Evolutionary conservation across 2,797 vertebrate species (phyloP), one percentile per base, ranked within the genome.

Genomic region (Acanthiza pusilla): DNA sequence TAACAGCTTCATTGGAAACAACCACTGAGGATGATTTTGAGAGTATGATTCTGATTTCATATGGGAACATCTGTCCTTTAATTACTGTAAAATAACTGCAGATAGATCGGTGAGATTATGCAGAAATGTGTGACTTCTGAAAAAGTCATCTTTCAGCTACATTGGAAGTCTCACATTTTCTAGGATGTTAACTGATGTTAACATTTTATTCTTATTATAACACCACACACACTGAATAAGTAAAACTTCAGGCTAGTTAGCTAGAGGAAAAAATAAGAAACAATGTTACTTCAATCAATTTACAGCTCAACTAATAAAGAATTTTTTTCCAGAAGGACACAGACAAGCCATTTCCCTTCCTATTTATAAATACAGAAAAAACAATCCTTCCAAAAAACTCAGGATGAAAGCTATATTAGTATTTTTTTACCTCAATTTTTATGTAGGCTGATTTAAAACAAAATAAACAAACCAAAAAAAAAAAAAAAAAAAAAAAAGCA

Each of bases 301-400:
- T 72, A 62, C 26, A 62, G 4, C 17, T 75, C 54, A 87, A 61
- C 2, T 27, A 78, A 34, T 29, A 30, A 43, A 32, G 5, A 0
- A 7, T 30, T 74, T 76, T 81, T 74, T 74, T 19, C 17, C 18
- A 65, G 22, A 88, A 73, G 3, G 50, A 40, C 16, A 77, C 2
- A 54, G 5, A 10, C 4, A 75, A 85, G 45, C 2, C 1, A 23
- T 60, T 61, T 82, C 1, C 1, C 6, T 14, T 9, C 1, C 1
- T 53, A 22, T 40, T 75, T 82, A 61, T 78, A 67, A 74, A 57
- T 32, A 27, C 1, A 63, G 9, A 1, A 26, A 48, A 29, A 48
- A 79, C 85, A 45, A 25, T 29, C 3, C 5, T 53, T 79, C 16
- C 9, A 34, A 48, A 16, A 60, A 50, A 36, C 10, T 50, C 15